A percentile compares a stretch with the other conserved stretches of the same genome.
Evolutionary conservation across 1,140 invertebrate genomes (phyloP).

Genomic region (Orchesella cincta): DNA sequence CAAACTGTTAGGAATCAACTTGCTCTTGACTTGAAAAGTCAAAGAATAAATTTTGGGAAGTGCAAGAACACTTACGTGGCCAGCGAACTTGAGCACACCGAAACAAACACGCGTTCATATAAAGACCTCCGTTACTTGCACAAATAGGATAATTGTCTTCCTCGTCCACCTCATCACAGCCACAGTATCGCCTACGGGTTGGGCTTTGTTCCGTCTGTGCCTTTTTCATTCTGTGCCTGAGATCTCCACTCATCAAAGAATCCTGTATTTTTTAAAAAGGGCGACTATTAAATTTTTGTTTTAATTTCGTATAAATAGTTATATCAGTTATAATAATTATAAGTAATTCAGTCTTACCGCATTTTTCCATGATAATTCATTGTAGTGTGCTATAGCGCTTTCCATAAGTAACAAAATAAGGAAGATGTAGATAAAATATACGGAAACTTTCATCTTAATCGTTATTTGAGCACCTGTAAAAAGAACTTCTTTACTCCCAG

Average conservation of each 20-base stretch:
- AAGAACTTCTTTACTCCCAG: no score
- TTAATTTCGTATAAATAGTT: neutral
- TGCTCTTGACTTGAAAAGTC: neutral
- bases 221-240: neutral
- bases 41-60: conserved; percentile 4
- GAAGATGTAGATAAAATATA: no score
- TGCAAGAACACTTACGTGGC: conserved; percentile 27
- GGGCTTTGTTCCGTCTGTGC: no score
- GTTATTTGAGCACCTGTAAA: no score
- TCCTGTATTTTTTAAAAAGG: conserved; percentile 1
- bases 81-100: conserved; percentile 22
- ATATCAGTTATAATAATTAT: neutral
- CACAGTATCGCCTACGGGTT: conserved; percentile 31
- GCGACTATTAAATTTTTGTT: neutral
- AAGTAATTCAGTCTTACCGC: conserved; percentile 24
- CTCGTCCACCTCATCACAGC: conserved; percentile 4
- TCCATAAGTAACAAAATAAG: no score
- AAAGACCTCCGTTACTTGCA: conserved; percentile 32
- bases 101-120: conserved; percentile 31
- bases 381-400: conserved; percentile 1
- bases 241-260: conserved; percentile 16
- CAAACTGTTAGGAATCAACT: neutral
- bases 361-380: conserved; percentile 35
- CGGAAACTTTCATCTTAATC: no score
- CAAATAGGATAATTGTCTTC: conserved; percentile 31